phyloP scores from a whole-genome alignment of 2,888 invertebrate genomes.

The Platycheirus rosarum region DNA sequence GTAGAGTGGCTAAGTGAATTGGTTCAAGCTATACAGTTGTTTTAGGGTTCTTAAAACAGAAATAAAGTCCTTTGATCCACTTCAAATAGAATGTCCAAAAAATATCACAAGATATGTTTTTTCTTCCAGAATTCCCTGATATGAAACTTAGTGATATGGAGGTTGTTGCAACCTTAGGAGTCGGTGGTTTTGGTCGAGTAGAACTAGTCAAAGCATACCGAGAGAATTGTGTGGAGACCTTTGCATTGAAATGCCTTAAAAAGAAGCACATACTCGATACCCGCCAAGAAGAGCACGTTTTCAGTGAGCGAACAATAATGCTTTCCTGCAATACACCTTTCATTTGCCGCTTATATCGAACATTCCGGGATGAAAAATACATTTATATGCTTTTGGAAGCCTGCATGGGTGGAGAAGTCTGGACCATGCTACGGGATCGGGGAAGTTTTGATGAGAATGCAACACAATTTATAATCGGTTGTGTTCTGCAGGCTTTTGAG shows the following conservation, averaged over 20 bases:
- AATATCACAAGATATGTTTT: too few relatives aligned
- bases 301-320: slow-evolving; percentile 93
- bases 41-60: too few relatives aligned
- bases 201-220: slow-evolving; percentile 88
- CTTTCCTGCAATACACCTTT: slow-evolving; percentile 85
- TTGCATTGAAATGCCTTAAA: slow-evolving; percentile 94
- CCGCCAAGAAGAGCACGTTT: slow-evolving; percentile 94
- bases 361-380: slow-evolving; percentile 95
- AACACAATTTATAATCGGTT: slow-evolving; percentile 94
- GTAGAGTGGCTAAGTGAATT: too few relatives aligned
- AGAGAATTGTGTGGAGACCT: slow-evolving; percentile 84
- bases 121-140: slow-evolving; percentile 85
- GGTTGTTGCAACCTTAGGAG: slow-evolving; percentile 92
- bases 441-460: slow-evolving; percentile 92
- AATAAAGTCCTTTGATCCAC: too few relatives aligned
- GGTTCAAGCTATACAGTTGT: too few relatives aligned
- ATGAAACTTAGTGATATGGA: slow-evolving; percentile 91
- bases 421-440: slow-evolving; percentile 94
- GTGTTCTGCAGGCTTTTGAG: slow-evolving; percentile 95
- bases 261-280: slow-evolving; percentile 95
- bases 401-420: slow-evolving; percentile 96
- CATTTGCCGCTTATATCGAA: slow-evolving; percentile 89
- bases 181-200: slow-evolving; percentile 96
- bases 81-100: too few relatives aligned
- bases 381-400: slow-evolving; percentile 97